Conservation (phyloP, 2,797 vertebrate species). For the Antennarius maculatus region DNA sequence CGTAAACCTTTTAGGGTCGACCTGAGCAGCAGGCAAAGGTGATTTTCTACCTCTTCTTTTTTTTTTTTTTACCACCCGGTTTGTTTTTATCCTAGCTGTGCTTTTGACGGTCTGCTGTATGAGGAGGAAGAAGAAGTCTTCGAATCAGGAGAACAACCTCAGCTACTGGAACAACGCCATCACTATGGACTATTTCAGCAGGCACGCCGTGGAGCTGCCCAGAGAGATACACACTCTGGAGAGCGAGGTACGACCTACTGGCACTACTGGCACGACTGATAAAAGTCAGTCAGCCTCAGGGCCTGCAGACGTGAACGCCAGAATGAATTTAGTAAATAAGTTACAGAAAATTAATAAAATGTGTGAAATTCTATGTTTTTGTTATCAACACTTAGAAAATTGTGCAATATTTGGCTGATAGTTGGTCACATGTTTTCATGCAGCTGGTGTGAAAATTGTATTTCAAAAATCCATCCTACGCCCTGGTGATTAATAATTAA, state of each 20-base stretch:
- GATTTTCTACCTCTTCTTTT: constrained; percentile 7
- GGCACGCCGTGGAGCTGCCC: constrained; percentile 94
- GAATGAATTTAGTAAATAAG: constrained; percentile 1
- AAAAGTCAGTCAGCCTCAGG: constrained; percentile 38
- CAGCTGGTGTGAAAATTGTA: not conserved
- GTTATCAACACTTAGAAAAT: not conserved
- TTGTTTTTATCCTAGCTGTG: constrained; percentile 83
- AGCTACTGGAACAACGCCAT: constrained; percentile 99
- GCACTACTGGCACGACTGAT: constrained; percentile 24
- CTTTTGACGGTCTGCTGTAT: constrained; percentile 97
- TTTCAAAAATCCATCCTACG: not conserved
- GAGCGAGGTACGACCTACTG: constrained; percentile 87
- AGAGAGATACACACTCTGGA: constrained; percentile 96
- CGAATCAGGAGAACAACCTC: constrained; percentile 96
- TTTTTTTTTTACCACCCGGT: constrained; percentile 12
- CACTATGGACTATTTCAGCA: constrained; percentile 99
- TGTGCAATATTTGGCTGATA: not conserved
- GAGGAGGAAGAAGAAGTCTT: constrained; percentile 94
- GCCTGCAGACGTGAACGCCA: constrained; percentile 37
- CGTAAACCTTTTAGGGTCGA: constrained; percentile 31
- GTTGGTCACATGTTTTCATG: not conserved
- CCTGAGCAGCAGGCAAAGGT: constrained; percentile 20
- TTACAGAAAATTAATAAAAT: too few species aligned
- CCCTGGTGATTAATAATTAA: not conserved
- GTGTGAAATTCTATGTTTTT: too few species aligned